Evolutionary conservation across 2,797 vertebrate genomes (phyloP), one percentile per base, ranked within the genome.

Genomic region (Syngnathus acus): DNA sequence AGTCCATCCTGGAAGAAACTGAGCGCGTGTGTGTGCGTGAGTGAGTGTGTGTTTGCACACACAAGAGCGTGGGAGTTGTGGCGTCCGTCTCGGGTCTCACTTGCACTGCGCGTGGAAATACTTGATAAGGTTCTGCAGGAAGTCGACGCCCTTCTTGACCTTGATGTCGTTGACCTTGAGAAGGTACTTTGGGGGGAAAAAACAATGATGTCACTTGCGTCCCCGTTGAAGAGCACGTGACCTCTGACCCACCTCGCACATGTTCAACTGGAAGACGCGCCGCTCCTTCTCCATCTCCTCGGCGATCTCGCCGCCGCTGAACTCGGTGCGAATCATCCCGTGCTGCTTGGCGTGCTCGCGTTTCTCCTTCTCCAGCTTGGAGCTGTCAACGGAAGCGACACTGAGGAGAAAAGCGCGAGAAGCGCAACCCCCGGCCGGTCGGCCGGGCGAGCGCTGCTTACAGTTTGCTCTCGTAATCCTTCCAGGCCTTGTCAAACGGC

Each of bases 101-200:
- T 99, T 99, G 96, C 95, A 97, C 73, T 99, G 97, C 70, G 96
- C 96, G 45, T 99, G 97, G 81, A 95, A 99, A 80, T 93, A 99
- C 77, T 99, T 98, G 87, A 99, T 94, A 82, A 99, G 90, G 88
- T 96, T 97, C 87, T 98, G 96, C 68, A 99, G 93, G 76, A 98
- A 91, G 84, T 99, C 96, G 14, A 92, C 95, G 19, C 97, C 95
- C 82, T 99, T 99, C 86, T 98, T 98, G 77, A 93, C 92, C 84
- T 99, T 98, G 87, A 99, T 98, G 91, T 99, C 97, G 72, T 99
- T 98, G 54, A 98, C 96, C 85, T 98, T 98, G 69, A 99, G 91
- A 53, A 98, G 90, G 79, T 99, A 99, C 97, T 99, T 88, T 73
- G 66, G 50, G 65, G 3, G 23, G 23, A 37, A 48, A 1, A 54